Percentiles rank a stretch among this genome's conserved stretches.
These are phyloP conservation scores for Chaetura pelagica DNA, from an alignment of 2,113 vertebrate species.

Conservation along the genomic window DNA sequence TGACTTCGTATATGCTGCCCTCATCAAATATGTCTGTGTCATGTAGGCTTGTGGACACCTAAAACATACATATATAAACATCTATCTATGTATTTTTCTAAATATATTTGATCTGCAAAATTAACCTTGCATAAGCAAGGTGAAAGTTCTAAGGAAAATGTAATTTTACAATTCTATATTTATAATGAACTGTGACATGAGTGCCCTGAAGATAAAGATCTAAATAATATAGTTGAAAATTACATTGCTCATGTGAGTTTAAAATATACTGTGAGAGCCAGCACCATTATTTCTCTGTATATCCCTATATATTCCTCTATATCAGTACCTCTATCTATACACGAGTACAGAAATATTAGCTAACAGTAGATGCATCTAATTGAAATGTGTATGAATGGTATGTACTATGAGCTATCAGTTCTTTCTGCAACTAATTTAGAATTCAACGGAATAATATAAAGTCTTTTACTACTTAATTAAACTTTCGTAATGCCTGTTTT, in stretches of 20 bases:
- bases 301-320: background rate
- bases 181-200: background rate
- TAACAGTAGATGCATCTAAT: slow-evolving; percentile 76
- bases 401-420: slow-evolving; percentile 73
- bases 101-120: background rate
- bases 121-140: background rate
- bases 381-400: slow-evolving; percentile 77
- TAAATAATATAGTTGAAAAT: slow-evolving; percentile 10
- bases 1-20: background rate
- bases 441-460: slow-evolving; percentile 83
- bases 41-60: background rate
- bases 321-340: slow-evolving; percentile 44
- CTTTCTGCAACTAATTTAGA: slow-evolving; percentile 83
- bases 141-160: background rate
- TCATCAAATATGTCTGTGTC: background rate
- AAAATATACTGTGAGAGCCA: background rate
- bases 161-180: background rate
- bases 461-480: slow-evolving; percentile 88
- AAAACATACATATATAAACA: background rate
- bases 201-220: background rate
- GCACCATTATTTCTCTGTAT: background rate
- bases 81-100: background rate
- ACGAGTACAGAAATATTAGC: slow-evolving; percentile 51
- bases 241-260: background rate
- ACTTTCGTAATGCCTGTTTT: slow-evolving; percentile 86